Percentiles rank a stretch among this genome's conserved stretches.
phyloP scores from a whole-genome alignment of 2,113 vertebrate genomes.

The Trichechus manatus region DNA sequence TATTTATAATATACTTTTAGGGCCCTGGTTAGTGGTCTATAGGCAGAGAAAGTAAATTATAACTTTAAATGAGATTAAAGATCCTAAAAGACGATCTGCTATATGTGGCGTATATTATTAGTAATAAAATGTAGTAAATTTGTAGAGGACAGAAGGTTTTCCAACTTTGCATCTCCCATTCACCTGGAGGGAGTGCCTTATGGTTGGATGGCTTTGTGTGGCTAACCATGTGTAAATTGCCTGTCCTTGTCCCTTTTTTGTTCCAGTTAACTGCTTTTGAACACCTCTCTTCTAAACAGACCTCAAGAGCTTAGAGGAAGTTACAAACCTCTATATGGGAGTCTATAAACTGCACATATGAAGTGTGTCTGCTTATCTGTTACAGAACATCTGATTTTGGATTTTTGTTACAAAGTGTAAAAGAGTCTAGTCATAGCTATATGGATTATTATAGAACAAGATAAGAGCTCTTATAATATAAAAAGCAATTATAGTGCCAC shows the following conservation, averaged over 20 bases:
- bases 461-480: background rate
- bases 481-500: background rate
- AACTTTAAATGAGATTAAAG: background rate
- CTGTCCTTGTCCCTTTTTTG: background rate
- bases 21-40: background rate
- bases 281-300: background rate
- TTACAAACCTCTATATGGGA: background rate
- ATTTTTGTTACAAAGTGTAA: background rate
- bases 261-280: background rate
- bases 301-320: background rate
- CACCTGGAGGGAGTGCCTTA: background rate
- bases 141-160: background rate
- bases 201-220: background rate
- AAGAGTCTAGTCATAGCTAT: background rate
- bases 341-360: background rate
- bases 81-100: background rate
- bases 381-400: background rate
- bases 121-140: background rate
- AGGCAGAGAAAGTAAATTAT: conserved; percentile 2
- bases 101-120: background rate
- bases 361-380: background rate
- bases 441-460: background rate
- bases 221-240: too few species aligned
- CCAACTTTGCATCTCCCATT: background rate
- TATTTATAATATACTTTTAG: background rate